Base-by-base conservation (phyloP, 2,797 vertebrate species). In the Esox lucius region DNA sequence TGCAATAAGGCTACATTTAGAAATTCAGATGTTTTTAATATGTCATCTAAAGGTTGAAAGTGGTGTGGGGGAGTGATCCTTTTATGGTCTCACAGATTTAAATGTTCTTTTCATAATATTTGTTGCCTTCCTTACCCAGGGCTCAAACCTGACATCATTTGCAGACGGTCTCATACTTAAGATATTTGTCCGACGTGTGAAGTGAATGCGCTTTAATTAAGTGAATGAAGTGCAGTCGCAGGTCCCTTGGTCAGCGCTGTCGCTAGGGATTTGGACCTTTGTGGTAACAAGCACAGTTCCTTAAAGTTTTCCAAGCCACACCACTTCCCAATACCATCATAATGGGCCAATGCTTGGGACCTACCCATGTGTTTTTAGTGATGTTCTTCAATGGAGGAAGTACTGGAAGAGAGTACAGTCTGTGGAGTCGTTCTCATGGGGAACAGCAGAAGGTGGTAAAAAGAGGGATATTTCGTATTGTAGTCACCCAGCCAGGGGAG, bases 391-490 rank as follows among this genome's bases (percentile, higher is more conserved):
- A n/a, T n/a, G n/a, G n/a, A 76, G 74, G 62, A 62, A 83, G 78
- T 75, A 76, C 74, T 51, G 72, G 79, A 77, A 49, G 67, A 2
- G 19, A 13, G 75, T 70, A 68, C 51, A 70, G 74, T 80, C 73
- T 83, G 56, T 48, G 15, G 22, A 72, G 68, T 67, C 35, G 5
- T 83, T 71, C 17, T 77, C 77, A 81, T 71, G 70, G 83, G 75
- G 83, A 85, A 80, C 51, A 68, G 74, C 74, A 73, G 19, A 48
- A 69, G 35, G 39, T 67, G 4, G 28, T 46, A 17, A 59, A 74
- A 9, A 64, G 74, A 28, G 68, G 13, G 5, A 33, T 42, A 49
- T 13, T 49, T n/a, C 28, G 31, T 6, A 61, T 31, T 17, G 64
- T 59, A 61, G 26, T 59, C 4, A 46, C 26, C 31, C 13, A 3